These are phyloP conservation scores for Phalanger gymnotis DNA, from an alignment of 2,797 vertebrate species.

Conservation along the genomic window DNA sequence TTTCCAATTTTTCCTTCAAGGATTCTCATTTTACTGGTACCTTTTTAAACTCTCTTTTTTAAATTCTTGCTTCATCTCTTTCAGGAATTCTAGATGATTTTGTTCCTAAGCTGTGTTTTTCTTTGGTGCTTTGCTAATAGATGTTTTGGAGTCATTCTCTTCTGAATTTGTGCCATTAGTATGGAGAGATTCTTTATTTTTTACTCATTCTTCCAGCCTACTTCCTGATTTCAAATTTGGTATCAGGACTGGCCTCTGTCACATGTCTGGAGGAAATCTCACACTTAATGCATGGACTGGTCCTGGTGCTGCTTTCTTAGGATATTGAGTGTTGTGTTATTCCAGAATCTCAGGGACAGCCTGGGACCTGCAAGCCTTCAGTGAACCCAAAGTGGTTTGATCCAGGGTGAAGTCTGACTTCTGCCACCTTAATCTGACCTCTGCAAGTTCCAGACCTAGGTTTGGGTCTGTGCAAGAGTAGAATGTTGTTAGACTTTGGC, in stretches of 20 bases:
- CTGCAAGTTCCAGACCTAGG: not conserved
- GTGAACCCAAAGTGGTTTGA: not conserved
- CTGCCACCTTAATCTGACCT: not conserved
- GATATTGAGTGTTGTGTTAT: not conserved
- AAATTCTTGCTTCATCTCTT: not conserved
- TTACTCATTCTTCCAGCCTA: not conserved
- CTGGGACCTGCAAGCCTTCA: not conserved
- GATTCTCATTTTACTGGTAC: not conserved
- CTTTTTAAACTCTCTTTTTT: not conserved
- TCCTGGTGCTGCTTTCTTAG: not conserved
- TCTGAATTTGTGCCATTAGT: not conserved
- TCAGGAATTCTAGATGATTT: not conserved
- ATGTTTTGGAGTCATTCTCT: not conserved
- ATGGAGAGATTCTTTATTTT: not conserved
- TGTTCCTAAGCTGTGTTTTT: not conserved
- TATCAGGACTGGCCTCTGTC: not conserved
- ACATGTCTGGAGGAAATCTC: not conserved
- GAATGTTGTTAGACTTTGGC: too few species aligned
- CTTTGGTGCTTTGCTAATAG: not conserved
- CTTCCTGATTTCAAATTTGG: not conserved
- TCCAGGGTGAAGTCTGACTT: not conserved
- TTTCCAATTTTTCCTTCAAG: not conserved
- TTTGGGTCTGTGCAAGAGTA: not conserved
- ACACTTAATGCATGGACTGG: not conserved
- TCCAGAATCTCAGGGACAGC: not conserved